Base-by-base conservation (phyloP, 2,113 vertebrate genomes). In the Cyanoramphus novaezelandiae region DNA sequence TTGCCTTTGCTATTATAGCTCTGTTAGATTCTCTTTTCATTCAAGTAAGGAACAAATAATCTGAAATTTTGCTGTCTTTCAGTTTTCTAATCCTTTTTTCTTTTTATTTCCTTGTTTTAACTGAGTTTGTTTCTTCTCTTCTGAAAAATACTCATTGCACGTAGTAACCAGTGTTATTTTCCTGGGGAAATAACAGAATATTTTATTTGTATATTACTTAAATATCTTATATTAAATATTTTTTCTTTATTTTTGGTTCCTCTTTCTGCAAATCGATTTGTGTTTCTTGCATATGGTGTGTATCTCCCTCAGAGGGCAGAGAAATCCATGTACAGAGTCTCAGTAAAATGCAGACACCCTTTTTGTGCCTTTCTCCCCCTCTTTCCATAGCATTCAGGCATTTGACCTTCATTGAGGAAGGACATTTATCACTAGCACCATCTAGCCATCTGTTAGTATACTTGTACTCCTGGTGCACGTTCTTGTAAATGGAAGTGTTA, bases 401-500 rank as follows among this genome's bases (percentile, higher is more conserved):
- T 97, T 90, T 97, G 93, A 95, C 95, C 89, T 95, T 93, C 68
- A 33, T 88, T 2, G n/a, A 47, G 53, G 77, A 86, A 84, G 89
- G 80, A 60, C 82, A 95, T 97, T 97, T 94, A 90, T 97, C 96
- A 91, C 28, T 85, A 89, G 75, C 77, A 70, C 67, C 91, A 89
- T 85, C 70, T 57, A 80, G 59, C 69, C 82, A 60, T 95, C 95
- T 84, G 84, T 96, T 95, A 80, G 55, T 35, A 28, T 91, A 47
- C 71, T 95, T 93, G 82, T 92, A 91, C 69, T 97, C 79, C 24
- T 67, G 59, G n/a, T 92, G 64, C 80, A 74, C 1, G 1, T 93
- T 97, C 62, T 62, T 95, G 69, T 95, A 97, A 95, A 95, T 17
- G 9, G 88, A 94, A 90, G 81, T 35, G 27, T 97, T 97, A 93